Evolutionary conservation across 2,888 invertebrate species (phyloP).

Genomic region (Clistopyga incitator): DNA sequence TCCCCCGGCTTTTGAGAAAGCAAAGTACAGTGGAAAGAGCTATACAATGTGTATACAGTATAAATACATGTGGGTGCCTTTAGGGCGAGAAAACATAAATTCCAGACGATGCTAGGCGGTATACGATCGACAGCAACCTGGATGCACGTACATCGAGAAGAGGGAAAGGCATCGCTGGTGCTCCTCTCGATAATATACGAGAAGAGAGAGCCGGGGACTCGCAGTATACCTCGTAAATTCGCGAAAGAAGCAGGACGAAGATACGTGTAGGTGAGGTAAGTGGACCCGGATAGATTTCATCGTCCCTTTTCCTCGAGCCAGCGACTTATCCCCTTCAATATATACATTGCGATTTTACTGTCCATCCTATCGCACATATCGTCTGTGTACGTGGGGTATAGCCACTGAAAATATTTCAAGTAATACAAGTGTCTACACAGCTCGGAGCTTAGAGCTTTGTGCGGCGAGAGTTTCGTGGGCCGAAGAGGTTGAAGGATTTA

Average conservation of each 20-base stretch:
- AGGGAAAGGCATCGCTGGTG: slow-evolving; percentile 10
- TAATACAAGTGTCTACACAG: background rate
- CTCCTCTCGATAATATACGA: slow-evolving; percentile 45
- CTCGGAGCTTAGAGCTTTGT: background rate
- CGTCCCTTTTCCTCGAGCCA: slow-evolving; percentile 32
- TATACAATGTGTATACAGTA: background rate
- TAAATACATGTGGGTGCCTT: background rate
- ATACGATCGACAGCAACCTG: slow-evolving; percentile 48
- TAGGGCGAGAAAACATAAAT: slow-evolving; percentile 49
- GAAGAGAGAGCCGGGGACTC: slow-evolving; percentile 23
- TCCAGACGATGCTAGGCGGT: slow-evolving; percentile 11
- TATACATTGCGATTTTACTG: slow-evolving; percentile 41
- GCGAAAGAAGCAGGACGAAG: slow-evolving; percentile 27
- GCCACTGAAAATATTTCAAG: slow-evolving; percentile 18
- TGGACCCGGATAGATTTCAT: slow-evolving; percentile 52
- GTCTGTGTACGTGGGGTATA: background rate
- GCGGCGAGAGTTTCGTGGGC: slow-evolving; percentile 3
- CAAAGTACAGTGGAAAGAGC: slow-evolving; percentile 17
- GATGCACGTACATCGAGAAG: slow-evolving; percentile 33
- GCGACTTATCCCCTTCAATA: slow-evolving; percentile 26
- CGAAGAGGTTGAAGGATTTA: background rate
- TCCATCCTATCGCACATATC: background rate
- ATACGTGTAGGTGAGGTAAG: slow-evolving; percentile 45
- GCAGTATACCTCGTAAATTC: slow-evolving; percentile 54
- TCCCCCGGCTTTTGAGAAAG: slow-evolving; percentile 4